phyloP scores from a whole-genome alignment of 2,888 invertebrate species.

The Sacculina carcini region DNA sequence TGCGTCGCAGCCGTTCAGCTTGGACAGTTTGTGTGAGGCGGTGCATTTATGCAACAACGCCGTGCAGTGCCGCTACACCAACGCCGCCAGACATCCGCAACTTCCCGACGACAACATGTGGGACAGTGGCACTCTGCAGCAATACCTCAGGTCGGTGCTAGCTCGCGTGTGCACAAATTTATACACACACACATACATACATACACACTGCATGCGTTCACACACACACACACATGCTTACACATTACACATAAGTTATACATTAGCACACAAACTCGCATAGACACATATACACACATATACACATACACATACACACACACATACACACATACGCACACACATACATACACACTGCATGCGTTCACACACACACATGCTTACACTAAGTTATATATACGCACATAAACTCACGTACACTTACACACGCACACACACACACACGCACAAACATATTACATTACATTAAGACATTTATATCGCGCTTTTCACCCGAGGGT shows the following conservation, averaged over 20 bases:
- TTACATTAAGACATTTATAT: no score
- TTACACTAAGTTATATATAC: conserved; percentile 1
- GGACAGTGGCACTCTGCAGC: conserved; percentile 41
- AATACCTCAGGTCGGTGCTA: conserved; percentile 32
- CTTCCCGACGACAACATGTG: conserved; percentile 62
- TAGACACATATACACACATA: neutral
- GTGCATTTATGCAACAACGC: conserved; percentile 82
- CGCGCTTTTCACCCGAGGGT: no score
- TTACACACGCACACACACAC: no score
- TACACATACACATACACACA: neutral
- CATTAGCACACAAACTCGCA: neutral
- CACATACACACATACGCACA: neutral
- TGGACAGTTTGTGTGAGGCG: conserved; percentile 69
- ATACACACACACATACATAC: neutral
- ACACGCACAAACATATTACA: neutral
- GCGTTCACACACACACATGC: no score
- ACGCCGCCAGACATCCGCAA: conserved; percentile 30
- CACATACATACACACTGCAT: neutral
- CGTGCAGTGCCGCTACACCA: conserved; percentile 30
- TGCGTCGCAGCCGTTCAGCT: conserved; percentile 62
- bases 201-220: neutral
- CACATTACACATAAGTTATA: neutral
- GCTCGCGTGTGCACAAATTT: neutral
- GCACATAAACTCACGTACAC: neutral
- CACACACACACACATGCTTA: no score